phyloP scores from a whole-genome alignment of 2,113 vertebrate species.

The Callipepla californica region DNA sequence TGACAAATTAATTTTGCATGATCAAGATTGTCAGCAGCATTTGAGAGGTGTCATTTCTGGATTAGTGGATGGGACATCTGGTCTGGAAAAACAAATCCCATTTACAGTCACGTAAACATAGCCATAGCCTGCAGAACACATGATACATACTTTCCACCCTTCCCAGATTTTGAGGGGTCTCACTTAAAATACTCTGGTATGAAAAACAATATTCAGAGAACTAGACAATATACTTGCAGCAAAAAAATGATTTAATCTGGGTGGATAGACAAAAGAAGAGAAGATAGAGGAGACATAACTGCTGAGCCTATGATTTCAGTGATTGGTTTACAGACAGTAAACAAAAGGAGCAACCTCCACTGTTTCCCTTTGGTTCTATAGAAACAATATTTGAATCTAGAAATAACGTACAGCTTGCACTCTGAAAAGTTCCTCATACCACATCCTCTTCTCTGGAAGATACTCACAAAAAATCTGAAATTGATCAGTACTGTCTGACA shows the following conservation, averaged over 20 bases:
- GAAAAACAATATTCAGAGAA: neutral
- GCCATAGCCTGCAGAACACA: neutral
- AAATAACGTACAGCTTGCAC: neutral
- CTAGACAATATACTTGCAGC: neutral
- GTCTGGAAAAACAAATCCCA: neutral
- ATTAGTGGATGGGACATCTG: neutral
- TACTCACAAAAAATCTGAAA: neutral
- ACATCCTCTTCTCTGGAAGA: neutral
- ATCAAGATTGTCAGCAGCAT: neutral
- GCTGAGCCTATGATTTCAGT: neutral
- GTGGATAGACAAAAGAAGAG: neutral
- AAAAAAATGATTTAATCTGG: neutral
- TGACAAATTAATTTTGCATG: neutral
- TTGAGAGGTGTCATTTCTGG: neutral
- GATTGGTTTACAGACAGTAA: neutral
- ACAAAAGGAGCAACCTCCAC: neutral
- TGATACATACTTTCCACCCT: neutral
- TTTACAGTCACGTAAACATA: neutral
- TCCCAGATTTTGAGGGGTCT: neutral
- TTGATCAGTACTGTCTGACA: neutral
- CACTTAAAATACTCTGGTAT: neutral
- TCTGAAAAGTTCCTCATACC: neutral
- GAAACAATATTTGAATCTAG: neutral
- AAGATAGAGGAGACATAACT: neutral
- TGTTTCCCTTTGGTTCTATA: neutral